Percentiles rank a stretch among this genome's conserved stretches.
Conservation (phyloP, 2,888 invertebrate genomes). For the Glomeris marginata region DNA sequence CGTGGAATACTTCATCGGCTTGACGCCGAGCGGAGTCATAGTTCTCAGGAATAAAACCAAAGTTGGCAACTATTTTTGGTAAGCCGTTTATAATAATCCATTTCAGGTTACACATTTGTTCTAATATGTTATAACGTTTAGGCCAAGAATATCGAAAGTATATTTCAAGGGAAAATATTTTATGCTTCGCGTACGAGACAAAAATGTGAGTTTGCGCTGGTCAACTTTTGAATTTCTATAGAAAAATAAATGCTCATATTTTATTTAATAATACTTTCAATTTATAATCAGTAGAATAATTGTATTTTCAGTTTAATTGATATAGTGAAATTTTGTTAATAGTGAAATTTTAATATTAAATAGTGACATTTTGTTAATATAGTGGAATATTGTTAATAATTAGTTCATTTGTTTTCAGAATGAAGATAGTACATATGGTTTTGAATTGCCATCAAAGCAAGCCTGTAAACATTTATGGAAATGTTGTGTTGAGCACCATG, state of each 20-base stretch:
- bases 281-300: too few relatives aligned
- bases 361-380: too few relatives aligned
- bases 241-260: too few relatives aligned
- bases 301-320: too few relatives aligned
- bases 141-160: conserved; percentile 86
- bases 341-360: too few relatives aligned
- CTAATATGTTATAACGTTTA: conserved; percentile 21
- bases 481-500: conserved; percentile 90
- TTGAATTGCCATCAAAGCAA: conserved; percentile 78
- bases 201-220: conserved; percentile 63
- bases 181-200: conserved; percentile 89
- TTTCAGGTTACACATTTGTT: conserved; percentile 2
- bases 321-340: too few relatives aligned
- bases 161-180: conserved; percentile 94
- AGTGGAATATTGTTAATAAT: too few relatives aligned
- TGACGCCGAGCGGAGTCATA: conserved; percentile 90
- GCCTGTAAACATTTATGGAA: conserved; percentile 94
- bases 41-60: conserved; percentile 88
- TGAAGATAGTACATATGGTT: conserved; percentile 90
- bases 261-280: too few relatives aligned
- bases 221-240: too few relatives aligned
- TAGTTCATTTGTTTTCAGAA: conserved; percentile 47
- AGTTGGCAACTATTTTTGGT: conserved; percentile 96
- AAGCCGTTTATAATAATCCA: conserved; percentile 20
- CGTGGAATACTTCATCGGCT: conserved; percentile 86